A percentile compares a stretch with the other conserved stretches of the same genome.
phyloP scores from a whole-genome alignment of 2,797 vertebrate species.

The Aratinga solstitialis region DNA sequence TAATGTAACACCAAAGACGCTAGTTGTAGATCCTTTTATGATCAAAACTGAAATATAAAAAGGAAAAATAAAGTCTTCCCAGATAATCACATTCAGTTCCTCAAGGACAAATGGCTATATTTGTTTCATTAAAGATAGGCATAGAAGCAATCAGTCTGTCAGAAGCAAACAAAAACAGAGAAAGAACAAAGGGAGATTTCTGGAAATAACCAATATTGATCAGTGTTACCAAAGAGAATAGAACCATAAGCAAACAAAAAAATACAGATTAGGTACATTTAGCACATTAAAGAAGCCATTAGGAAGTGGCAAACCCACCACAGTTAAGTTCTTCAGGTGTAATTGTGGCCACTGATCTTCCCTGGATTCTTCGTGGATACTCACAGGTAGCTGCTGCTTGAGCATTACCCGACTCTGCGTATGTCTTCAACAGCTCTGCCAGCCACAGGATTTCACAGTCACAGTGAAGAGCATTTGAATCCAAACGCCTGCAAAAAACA shows the following conservation, averaged over 20 bases:
- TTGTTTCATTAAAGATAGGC: neutral
- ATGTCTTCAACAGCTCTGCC: slow-evolving; percentile 91
- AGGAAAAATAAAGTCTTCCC: neutral
- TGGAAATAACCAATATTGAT: neutral
- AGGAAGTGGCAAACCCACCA: slow-evolving; percentile 77
- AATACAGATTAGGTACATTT: neutral
- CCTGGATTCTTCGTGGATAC: slow-evolving; percentile 89
- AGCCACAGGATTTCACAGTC: slow-evolving; percentile 97
- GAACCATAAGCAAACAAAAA: neutral
- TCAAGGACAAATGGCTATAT: neutral
- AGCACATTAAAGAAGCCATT: neutral
- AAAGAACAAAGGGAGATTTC: neutral
- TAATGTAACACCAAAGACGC: neutral
- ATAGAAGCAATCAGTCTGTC: neutral
- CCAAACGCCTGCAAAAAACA: slow-evolving; percentile 84
- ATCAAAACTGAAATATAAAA: neutral
- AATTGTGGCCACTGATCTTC: slow-evolving; percentile 92
- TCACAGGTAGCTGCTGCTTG: slow-evolving; percentile 97
- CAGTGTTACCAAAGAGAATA: neutral
- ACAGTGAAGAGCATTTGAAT: slow-evolving; percentile 93
- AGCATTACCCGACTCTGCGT: slow-evolving; percentile 91
- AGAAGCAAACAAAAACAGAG: neutral
- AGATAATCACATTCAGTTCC: neutral
- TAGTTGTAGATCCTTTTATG: neutral
- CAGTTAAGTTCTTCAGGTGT: slow-evolving; percentile 94